Conservation (phyloP, 2,888 invertebrate genomes). For the Lamellibrachia columna region DNA sequence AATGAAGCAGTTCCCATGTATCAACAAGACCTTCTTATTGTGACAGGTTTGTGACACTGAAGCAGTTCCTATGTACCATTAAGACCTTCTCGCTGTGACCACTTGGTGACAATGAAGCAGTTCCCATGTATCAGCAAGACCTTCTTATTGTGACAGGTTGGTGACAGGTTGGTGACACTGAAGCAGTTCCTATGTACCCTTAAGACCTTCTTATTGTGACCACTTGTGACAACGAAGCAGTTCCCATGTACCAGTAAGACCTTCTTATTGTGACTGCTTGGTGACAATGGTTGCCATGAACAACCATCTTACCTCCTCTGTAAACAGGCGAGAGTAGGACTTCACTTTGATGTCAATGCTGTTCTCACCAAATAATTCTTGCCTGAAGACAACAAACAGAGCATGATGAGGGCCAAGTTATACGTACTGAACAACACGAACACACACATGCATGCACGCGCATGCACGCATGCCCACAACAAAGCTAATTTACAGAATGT, state of each 20-base stretch:
- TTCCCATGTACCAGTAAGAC: no score
- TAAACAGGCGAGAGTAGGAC: constrained; percentile 59
- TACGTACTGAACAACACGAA: not conserved
- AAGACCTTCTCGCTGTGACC: no score
- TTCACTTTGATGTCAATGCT: constrained; percentile 60
- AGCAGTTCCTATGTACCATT: no score
- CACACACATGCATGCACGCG: not conserved
- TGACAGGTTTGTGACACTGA: not conserved
- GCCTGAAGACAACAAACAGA: not conserved
- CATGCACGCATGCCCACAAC: not conserved
- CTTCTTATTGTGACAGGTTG: no score
- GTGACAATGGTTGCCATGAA: not conserved
- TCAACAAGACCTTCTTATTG: not conserved
- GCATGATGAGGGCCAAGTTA: constrained; percentile 8
- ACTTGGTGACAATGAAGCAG: no score
- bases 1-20: no score
- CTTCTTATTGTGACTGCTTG: not conserved
- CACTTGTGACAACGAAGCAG: no score
- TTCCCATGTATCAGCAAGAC: no score
- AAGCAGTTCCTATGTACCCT: no score
- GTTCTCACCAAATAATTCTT: constrained; percentile 51
- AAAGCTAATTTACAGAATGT: not conserved
- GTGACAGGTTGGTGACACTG: no score
- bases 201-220: no score
- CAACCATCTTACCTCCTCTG: constrained; percentile 57